Evolutionary conservation across 2,113 vertebrate species (phyloP).

Genomic region (Scopus umbretta): DNA sequence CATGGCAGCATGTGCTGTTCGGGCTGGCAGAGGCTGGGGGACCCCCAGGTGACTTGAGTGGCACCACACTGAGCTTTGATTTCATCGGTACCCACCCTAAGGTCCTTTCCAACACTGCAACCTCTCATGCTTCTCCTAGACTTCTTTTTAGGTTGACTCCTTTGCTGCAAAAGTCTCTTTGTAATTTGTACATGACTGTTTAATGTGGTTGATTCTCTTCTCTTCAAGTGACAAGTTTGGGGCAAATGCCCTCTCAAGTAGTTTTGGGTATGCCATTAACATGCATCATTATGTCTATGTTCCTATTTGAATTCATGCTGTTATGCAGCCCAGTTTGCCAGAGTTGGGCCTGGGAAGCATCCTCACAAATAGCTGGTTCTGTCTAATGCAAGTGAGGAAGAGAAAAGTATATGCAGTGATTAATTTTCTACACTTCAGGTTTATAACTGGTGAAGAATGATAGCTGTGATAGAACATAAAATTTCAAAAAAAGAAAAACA

Average conservation of each 20-base stretch:
- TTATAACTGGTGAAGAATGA: not conserved
- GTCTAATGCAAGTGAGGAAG: not conserved
- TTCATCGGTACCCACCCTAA: not conserved
- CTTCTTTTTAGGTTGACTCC: not conserved
- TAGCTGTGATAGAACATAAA: not conserved
- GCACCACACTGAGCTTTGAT: rapidly evolving
- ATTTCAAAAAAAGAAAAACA: not conserved
- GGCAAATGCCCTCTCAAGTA: not conserved
- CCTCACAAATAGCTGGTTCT: not conserved
- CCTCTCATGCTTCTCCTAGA: not conserved
- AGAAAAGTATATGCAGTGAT: not conserved
- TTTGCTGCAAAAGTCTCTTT: not conserved
- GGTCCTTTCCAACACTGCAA: not conserved
- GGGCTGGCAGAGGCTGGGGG: rapidly evolving
- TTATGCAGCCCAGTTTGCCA: not conserved
- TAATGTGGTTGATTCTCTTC: not conserved
- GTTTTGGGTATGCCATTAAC: not conserved
- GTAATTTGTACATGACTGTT: not conserved
- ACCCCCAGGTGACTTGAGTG: rapidly evolving
- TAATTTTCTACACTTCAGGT: not conserved
- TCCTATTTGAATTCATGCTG: not conserved
- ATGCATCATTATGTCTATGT: rapidly evolving
- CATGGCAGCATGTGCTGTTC: rapidly evolving
- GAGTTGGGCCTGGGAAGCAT: not conserved
- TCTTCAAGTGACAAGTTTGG: not conserved